A percentile compares a stretch with the other conserved stretches of the same genome.
phyloP scores from a whole-genome alignment of 2,113 vertebrate species.

The Camarhynchus parvulus region DNA sequence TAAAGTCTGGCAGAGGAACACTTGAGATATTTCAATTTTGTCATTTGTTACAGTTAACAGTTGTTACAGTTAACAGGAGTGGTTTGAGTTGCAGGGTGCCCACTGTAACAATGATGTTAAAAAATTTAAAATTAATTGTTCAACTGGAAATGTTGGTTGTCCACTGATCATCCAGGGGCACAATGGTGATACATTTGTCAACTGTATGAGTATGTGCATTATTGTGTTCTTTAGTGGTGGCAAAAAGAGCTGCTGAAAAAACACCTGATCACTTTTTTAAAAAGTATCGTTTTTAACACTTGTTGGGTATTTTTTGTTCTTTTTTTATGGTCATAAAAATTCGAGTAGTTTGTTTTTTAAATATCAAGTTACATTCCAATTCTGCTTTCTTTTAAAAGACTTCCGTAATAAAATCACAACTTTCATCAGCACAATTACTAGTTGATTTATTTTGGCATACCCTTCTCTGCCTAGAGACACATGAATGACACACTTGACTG shows the following conservation, averaged over 20 bases:
- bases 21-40: background rate
- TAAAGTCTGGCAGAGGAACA: background rate
- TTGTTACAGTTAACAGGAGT: background rate
- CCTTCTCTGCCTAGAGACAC: background rate
- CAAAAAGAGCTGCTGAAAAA: background rate
- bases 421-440: slow-evolving; percentile 1
- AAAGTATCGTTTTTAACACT: background rate
- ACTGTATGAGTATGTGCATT: accelerated
- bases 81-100: background rate
- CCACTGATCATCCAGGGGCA: background rate
- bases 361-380: slow-evolving; percentile 7
- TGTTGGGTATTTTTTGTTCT: background rate
- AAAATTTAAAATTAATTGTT: background rate
- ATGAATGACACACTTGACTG: background rate
- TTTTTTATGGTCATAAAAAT: background rate
- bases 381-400: slow-evolving; percentile 30
- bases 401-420: background rate
- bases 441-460: slow-evolving; percentile 40
- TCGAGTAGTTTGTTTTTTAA: slow-evolving; percentile 29
- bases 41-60: background rate
- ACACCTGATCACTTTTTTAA: background rate
- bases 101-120: background rate
- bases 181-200: background rate
- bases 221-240: background rate
- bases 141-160: background rate